These are phyloP conservation scores for Darevskia mixta DNA, from an alignment of 2,797 vertebrate species.

Conservation along the genomic window DNA sequence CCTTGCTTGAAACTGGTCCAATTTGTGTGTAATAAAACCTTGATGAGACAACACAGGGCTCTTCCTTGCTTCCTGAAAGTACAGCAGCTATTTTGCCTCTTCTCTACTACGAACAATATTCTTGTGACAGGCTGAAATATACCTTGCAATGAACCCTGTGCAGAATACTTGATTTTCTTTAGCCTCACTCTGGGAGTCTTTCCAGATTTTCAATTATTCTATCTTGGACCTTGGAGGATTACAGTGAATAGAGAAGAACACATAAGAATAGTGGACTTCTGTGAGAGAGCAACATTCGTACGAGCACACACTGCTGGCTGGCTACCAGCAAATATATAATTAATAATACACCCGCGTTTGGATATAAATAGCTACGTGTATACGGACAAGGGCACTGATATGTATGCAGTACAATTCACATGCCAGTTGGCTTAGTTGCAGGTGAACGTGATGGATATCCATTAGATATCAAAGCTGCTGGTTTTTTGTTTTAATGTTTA, in stretches of 20 bases:
- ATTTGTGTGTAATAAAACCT: conserved; percentile 6
- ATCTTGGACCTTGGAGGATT: conserved; percentile 9
- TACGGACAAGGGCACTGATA: not conserved
- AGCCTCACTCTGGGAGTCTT: conserved; percentile 24
- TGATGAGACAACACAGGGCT: conserved; percentile 50
- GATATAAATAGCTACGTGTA: conserved; percentile 23
- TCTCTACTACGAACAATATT: not conserved
- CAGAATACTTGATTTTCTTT: conserved; percentile 19
- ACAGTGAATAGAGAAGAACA: not conserved
- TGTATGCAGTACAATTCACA: not conserved
- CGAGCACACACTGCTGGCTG: not conserved
- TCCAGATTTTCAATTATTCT: conserved; percentile 34
- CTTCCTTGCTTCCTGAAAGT: not conserved
- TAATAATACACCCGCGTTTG: conserved; percentile 20
- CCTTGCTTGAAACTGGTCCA: not conserved
- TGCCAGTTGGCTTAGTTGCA: conserved; percentile 24
- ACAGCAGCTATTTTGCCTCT: not conserved
- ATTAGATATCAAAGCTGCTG: conserved; percentile 22
- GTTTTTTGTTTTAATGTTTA: not conserved
- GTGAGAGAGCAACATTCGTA: not conserved
- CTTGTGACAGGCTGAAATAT: not conserved
- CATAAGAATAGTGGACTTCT: not conserved
- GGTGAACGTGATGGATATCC: not conserved
- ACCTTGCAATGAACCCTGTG: conserved; percentile 15
- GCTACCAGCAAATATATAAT: conserved; percentile 27